These are phyloP conservation scores for Pristionchus pacificus DNA, from an alignment of 1,140 invertebrate species.

Conservation along the genomic window DNA sequence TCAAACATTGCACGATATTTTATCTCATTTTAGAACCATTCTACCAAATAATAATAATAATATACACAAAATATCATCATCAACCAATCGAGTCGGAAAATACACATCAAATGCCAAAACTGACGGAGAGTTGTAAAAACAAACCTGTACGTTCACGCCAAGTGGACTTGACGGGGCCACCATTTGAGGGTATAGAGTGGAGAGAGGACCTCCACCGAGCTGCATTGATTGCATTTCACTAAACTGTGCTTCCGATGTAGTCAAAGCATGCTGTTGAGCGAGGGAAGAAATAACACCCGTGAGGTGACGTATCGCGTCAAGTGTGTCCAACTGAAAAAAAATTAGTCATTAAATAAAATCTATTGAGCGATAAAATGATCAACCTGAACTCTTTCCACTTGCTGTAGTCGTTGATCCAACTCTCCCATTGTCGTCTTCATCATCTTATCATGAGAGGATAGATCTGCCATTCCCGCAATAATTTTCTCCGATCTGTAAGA, in stretches of 20 bases:
- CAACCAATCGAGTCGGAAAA: neutral
- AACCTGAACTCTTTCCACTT: constrained; percentile 22
- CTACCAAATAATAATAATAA: neutral
- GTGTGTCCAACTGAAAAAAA: constrained; percentile 5
- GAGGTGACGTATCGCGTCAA: constrained; percentile 7
- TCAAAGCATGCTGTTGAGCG: neutral
- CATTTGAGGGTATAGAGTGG: no score
- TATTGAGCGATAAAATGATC: constrained; percentile 7
- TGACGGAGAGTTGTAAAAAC: constrained; percentile 7
- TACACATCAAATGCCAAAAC: neutral
- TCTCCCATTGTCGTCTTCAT: constrained; percentile 23
- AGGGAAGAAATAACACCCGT: constrained; percentile 6
- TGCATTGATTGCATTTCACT: neutral
- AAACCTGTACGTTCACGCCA: no score
- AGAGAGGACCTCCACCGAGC: no score
- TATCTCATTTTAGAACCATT: neutral
- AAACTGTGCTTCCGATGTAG: constrained; percentile 6
- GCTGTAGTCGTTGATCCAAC: constrained; percentile 34
- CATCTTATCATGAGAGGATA: constrained; percentile 28
- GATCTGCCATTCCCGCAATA: constrained; percentile 32
- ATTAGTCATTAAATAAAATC: neutral
- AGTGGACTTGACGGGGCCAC: no score
- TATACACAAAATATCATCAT: neutral
- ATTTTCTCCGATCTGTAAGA: constrained; percentile 35
- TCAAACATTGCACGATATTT: neutral